A percentile compares a stretch with the other conserved stretches of the same genome.
phyloP scores from a whole-genome alignment of 1,140 invertebrate genomes.

The Drosophila rhopaloa region DNA sequence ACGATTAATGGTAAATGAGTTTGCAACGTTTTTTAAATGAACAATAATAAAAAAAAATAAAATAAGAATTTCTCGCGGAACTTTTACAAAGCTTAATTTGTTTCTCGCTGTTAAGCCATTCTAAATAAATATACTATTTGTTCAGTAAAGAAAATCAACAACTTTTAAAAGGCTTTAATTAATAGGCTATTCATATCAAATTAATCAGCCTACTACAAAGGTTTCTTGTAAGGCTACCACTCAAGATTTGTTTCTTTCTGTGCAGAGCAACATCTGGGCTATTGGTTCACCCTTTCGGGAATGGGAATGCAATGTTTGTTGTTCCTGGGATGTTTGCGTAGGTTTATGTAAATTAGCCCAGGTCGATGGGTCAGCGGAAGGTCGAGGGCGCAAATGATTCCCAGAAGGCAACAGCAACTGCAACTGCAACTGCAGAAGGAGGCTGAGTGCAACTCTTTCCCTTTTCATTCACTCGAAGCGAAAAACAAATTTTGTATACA shows the following conservation, averaged over 20 bases:
- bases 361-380: constrained; percentile 51
- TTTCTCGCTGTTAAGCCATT: no score
- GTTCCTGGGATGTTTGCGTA: constrained; percentile 55
- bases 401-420: constrained; percentile 64
- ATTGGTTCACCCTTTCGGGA: constrained; percentile 22
- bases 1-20: no score
- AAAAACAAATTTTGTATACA: constrained; percentile 25
- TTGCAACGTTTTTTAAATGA: no score
- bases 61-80: no score
- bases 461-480: constrained; percentile 68
- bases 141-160: no score
- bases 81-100: no score
- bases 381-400: constrained; percentile 73
- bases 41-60: no score
- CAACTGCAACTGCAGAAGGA: constrained; percentile 27
- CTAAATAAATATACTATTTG: no score
- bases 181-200: not conserved
- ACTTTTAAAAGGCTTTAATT: no score
- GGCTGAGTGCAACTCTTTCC: constrained; percentile 64
- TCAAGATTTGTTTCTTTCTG: constrained; percentile 1
- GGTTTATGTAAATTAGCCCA: constrained; percentile 77
- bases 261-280: constrained; percentile 34
- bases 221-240: not conserved
- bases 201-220: not conserved
- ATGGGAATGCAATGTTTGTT: constrained; percentile 24